Evolutionary conservation across 2,797 vertebrate genomes (phyloP), one percentile per base, ranked within the genome.

Genomic region (Microctenopoma steveboyesi): DNA sequence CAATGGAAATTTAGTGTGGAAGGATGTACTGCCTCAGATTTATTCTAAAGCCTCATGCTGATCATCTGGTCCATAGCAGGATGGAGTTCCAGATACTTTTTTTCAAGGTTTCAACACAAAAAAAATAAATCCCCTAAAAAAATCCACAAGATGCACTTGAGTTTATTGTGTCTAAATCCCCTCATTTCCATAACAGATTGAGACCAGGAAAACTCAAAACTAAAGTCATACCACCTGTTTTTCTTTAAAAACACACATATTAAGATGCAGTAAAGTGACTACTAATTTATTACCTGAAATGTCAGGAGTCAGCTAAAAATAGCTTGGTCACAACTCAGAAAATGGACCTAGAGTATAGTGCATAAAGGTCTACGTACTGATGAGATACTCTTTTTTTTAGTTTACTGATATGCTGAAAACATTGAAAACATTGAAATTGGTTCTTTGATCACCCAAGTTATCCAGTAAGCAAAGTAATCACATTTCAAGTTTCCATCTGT

Each of bases 161-260:
- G 64, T 84, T 81, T 81, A 87, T 87, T 81, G 75, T 73, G 74
- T 85, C 79, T 85, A 81, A 87, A 90, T 91, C 84, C 83, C 72
- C 69, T 87, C 60, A 91, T 89, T 88, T 86, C 82, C 86, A 89
- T 84, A 88, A 82, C 80, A 89, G 79, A 86, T 89, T 87, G 84
- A 84, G 65, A 71, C 14, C 60, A 73, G 69, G 69, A 70, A 74
- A 82, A 74, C 56, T 72, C 6, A 2, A 69, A 78, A 80, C 45
- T 45, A 11, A 76, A 84, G 66, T 64, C 71, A 76, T 76, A 79
- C 64, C 81, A 82, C 68, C 78, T 82, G 67, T 66, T 35, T 35
- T 8, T 35, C 9, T 59, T 69, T 37, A 22, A 22, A 50, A 45
- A 59, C 47, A 61, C 39, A 42, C 4, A 79, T 67, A 51, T 65